Evolutionary conservation across 2,113 vertebrate genomes (phyloP).

Genomic region (Argyrosomus japonicus): DNA sequence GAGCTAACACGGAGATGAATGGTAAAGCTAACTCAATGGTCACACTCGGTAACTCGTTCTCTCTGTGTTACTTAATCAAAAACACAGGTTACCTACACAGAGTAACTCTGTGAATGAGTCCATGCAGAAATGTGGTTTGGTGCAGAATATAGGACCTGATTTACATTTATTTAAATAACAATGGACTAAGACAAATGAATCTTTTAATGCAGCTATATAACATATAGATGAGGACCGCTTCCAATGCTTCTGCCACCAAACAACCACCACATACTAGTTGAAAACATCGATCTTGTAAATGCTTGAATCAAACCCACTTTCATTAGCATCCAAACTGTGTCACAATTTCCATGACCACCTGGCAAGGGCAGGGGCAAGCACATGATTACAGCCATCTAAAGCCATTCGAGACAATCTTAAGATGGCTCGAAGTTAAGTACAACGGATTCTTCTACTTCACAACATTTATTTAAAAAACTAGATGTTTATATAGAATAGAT

Average conservation of each 20-base stretch:
- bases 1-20: slow-evolving; percentile 27
- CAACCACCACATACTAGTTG: background rate
- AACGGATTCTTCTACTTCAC: background rate
- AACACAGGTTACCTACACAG: slow-evolving; percentile 12
- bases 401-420: background rate
- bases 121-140: background rate
- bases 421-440: background rate
- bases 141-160: background rate
- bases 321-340: background rate
- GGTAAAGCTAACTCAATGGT: slow-evolving; percentile 14
- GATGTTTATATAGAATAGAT: background rate
- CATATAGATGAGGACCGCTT: background rate
- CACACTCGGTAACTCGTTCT: background rate
- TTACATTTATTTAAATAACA: slow-evolving; percentile 1
- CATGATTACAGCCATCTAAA: background rate
- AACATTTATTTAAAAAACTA: background rate
- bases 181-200: background rate
- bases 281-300: background rate
- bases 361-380: background rate
- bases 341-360: background rate
- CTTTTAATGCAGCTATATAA: background rate
- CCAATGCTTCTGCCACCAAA: background rate
- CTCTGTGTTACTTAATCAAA: slow-evolving; percentile 12
- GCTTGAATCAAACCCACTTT: background rate
- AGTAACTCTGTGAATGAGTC: background rate